These are phyloP conservation scores for Trialeurodes vaporariorum DNA, from an alignment of 1,140 invertebrate species.

Conservation along the genomic window DNA sequence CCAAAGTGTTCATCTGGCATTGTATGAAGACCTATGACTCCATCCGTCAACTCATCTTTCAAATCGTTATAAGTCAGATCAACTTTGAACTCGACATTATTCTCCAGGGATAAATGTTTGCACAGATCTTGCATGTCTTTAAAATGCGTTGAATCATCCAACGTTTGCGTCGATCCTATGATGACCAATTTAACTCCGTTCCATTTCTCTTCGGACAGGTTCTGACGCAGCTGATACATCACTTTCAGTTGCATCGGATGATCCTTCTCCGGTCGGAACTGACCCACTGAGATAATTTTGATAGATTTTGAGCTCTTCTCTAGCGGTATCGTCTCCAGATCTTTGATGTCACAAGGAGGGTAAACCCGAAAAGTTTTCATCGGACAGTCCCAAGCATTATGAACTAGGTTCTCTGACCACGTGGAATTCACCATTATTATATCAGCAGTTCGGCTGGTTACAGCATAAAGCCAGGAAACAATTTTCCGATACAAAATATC, in stretches of 20 bases:
- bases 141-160: constrained; percentile 72
- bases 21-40: constrained; percentile 80
- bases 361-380: constrained; percentile 70
- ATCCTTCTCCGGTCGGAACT: constrained; percentile 97
- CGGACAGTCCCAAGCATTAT: constrained; percentile 68
- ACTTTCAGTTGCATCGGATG: constrained; percentile 83
- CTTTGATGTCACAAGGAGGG: constrained; percentile 85
- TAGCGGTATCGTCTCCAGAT: constrained; percentile 52
- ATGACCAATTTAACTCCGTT: constrained; percentile 63
- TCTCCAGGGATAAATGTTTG: constrained; percentile 67
- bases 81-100: constrained; percentile 77
- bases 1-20: constrained; percentile 99
- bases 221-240: constrained; percentile 64
- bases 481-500: constrained; percentile 86
- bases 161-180: constrained; percentile 81
- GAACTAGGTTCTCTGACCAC: constrained; percentile 91
- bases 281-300: constrained; percentile 82
- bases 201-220: constrained; percentile 55
- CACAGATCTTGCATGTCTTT: constrained; percentile 70
- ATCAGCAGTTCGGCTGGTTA: constrained; percentile 72
- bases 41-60: constrained; percentile 48
- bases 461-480: constrained; percentile 67
- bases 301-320: constrained; percentile 35
- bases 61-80: constrained; percentile 78
- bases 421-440: constrained; percentile 93